These are phyloP conservation scores for Eristalis tenax DNA, from an alignment of 2,888 invertebrate genomes.

Conservation along the genomic window DNA sequence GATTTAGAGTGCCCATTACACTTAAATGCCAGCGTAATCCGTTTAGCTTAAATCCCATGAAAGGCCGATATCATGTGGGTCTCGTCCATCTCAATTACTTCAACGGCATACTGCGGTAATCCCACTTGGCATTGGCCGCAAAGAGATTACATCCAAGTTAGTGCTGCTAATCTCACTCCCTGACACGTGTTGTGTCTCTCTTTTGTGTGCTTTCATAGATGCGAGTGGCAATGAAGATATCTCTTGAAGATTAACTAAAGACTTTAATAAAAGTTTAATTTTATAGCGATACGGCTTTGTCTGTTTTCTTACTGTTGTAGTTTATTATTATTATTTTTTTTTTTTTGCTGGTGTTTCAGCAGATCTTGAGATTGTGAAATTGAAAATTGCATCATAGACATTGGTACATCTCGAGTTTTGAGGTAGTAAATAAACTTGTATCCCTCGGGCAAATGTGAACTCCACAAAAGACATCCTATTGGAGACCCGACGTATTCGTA, in stretches of 20 bases:
- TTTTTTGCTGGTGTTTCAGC: too few species aligned
- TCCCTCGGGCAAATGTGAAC: too few species aligned
- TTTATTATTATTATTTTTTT: too few species aligned
- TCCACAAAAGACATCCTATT: too few species aligned
- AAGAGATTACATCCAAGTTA: conserved; percentile 14
- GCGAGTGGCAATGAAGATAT: neutral
- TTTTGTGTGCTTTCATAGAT: neutral
- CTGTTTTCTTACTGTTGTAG: too few species aligned
- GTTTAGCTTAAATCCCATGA: neutral
- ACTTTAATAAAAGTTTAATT: neutral
- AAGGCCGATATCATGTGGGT: neutral
- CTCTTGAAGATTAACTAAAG: neutral
- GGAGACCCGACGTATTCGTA: too few species aligned
- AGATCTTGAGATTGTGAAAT: too few species aligned
- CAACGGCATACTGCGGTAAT: neutral
- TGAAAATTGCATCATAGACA: too few species aligned
- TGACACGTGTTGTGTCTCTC: neutral
- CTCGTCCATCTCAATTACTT: neutral
- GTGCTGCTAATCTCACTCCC: neutral
- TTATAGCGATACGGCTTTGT: neutral
- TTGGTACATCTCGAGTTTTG: too few species aligned
- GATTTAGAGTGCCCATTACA: neutral
- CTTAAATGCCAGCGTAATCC: neutral
- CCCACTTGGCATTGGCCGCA: conserved; percentile 1
- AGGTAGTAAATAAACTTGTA: too few species aligned